Conservation (phyloP, 1,140 invertebrate genomes). For the Orchesella cincta region DNA sequence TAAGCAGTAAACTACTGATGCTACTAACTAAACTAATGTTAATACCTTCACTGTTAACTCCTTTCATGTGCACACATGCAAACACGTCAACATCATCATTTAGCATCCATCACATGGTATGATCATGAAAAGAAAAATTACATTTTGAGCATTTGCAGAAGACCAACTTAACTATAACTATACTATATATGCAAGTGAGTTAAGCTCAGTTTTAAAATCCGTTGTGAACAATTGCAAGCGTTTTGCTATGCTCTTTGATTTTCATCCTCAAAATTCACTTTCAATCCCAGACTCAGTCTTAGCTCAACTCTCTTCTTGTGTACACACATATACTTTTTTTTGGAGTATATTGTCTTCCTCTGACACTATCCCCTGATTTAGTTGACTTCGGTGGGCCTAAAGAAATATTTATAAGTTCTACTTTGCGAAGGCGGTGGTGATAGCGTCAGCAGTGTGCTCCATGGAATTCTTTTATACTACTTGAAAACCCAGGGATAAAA, state of each 20-base stretch:
- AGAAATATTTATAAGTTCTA: too few relatives aligned
- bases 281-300: slow-evolving; percentile 3
- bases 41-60: neutral
- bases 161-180: neutral
- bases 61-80: neutral
- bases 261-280: slow-evolving; percentile 18
- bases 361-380: too few relatives aligned
- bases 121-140: neutral
- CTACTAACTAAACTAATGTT: neutral
- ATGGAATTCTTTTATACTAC: too few relatives aligned
- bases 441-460: too few relatives aligned
- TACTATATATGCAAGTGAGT: neutral
- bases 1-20: neutral
- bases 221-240: neutral
- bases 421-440: too few relatives aligned
- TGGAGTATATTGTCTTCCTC: too few relatives aligned
- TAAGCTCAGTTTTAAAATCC: neutral
- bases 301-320: neutral
- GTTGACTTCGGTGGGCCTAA: too few relatives aligned
- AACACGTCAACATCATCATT: neutral
- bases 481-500: too few relatives aligned
- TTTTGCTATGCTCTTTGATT: neutral
- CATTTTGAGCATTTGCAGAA: neutral
- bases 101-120: neutral
- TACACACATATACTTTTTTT: too few relatives aligned